phyloP scores from a whole-genome alignment of 2,113 vertebrate genomes.

The Chloroceryle aenea region DNA sequence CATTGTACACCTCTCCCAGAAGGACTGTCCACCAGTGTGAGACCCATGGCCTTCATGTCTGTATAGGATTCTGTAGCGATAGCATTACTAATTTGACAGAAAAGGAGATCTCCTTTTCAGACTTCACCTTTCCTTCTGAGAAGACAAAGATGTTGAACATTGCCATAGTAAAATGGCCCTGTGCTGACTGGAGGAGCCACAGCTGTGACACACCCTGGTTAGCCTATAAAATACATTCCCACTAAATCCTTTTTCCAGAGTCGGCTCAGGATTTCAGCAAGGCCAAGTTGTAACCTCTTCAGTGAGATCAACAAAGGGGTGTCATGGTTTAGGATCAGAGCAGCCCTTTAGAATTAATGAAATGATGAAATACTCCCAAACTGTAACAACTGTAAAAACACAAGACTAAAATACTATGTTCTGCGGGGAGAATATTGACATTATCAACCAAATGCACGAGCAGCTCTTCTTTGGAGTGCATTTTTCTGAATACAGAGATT shows the following conservation, averaged over 20 bases:
- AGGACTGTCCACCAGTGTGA: neutral
- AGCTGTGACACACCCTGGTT: neutral
- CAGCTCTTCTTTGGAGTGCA: neutral
- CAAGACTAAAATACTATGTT: neutral
- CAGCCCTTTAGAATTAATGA: neutral
- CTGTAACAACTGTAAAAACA: neutral
- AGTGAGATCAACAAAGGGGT: neutral
- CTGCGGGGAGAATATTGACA: neutral
- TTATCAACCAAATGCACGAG: neutral
- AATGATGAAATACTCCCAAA: neutral
- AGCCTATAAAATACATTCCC: neutral
- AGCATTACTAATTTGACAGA: neutral
- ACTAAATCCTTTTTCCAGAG: neutral
- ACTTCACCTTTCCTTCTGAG: neutral
- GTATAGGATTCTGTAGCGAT: neutral
- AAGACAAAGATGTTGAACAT: neutral
- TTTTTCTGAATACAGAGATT: neutral
- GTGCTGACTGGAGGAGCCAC: rapidly evolving
- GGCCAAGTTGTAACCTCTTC: neutral
- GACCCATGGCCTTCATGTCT: neutral
- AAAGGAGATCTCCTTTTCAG: neutral
- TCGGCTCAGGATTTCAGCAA: neutral
- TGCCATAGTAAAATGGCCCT: neutral
- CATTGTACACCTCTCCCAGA: neutral
- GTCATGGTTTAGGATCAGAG: too few relatives aligned